Conservation (phyloP, 2,888 invertebrate species). For the Pogonocherus hispidulus region DNA sequence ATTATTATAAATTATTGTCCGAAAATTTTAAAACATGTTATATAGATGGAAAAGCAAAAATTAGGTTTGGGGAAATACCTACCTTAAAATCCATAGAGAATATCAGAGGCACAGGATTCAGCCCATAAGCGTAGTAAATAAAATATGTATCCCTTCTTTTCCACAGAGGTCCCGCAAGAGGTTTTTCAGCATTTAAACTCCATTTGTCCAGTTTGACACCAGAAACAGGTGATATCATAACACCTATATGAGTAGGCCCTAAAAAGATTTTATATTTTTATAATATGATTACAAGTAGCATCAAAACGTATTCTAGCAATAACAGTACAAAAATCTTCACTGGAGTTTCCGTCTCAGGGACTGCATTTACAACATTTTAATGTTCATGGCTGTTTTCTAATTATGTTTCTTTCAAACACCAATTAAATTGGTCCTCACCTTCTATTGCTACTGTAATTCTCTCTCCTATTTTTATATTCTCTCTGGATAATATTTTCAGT, state of each 20-base stretch:
- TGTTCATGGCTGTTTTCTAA: too few relatives aligned
- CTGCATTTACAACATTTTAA: too few relatives aligned
- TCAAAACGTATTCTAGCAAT: too few relatives aligned
- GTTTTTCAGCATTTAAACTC: conserved; percentile 72
- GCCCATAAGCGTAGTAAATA: conserved; percentile 77
- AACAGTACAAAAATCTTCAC: too few relatives aligned
- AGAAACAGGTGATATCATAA: conserved; percentile 75
- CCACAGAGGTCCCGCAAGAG: conserved; percentile 72
- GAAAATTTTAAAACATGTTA: too few relatives aligned
- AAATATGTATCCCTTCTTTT: conserved; percentile 76
- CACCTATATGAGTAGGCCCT: conserved; percentile 80
- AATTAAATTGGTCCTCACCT: conserved; percentile 65
- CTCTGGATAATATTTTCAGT: conserved; percentile 68
- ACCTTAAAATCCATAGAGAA: conserved; percentile 76
- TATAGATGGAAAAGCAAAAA: too few relatives aligned
- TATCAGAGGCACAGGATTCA: conserved; percentile 72
- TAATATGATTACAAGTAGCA: too few relatives aligned
- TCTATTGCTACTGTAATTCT: conserved; percentile 70
- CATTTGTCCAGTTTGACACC: conserved; percentile 73
- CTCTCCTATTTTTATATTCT: conserved; percentile 64
- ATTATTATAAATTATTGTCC: too few relatives aligned
- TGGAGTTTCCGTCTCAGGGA: too few relatives aligned
- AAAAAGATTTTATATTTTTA: too few relatives aligned
- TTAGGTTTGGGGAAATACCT: conserved; percentile 52
- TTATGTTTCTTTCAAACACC: background rate